A percentile compares a stretch with the other conserved stretches of the same genome.
Conservation (phyloP, 1,140 invertebrate genomes). For the Rhagoletis pomonella region DNA sequence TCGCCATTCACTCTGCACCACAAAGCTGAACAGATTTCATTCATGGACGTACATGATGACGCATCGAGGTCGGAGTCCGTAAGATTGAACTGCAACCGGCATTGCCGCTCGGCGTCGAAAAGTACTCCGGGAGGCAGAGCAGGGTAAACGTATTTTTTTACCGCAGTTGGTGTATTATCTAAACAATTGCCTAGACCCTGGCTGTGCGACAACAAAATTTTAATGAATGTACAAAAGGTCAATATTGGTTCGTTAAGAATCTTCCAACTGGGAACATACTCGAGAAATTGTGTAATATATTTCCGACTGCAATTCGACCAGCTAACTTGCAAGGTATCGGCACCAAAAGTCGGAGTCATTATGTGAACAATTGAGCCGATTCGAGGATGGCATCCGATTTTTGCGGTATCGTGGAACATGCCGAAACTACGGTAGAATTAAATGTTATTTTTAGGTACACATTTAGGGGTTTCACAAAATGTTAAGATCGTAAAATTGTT, state of each 20-base stretch:
- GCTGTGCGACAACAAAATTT: conserved; percentile 74
- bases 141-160: conserved; percentile 83
- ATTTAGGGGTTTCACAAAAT: no score
- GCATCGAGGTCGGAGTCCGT: conserved; percentile 79
- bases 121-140: conserved; percentile 86
- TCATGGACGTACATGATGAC: conserved; percentile 80
- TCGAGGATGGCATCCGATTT: conserved; percentile 86
- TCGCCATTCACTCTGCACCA: conserved; percentile 90
- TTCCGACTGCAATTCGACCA: conserved; percentile 91
- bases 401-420: conserved; percentile 90
- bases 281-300: conserved; percentile 92
- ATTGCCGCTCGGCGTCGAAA: conserved; percentile 91
- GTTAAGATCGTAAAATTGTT: no score
- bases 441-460: not conserved
- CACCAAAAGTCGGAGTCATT: conserved; percentile 91
- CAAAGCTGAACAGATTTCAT: conserved; percentile 86
- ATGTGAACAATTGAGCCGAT: conserved; percentile 84
- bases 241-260: conserved; percentile 5
- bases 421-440: conserved; percentile 82
- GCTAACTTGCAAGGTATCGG: conserved; percentile 85
- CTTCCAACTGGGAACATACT: conserved; percentile 77
- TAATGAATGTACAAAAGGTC: not conserved
- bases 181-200: conserved; percentile 89
- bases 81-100: conserved; percentile 88
- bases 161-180: conserved; percentile 82